These are phyloP conservation scores for Sinopyrophorus schimmeli DNA, from an alignment of 2,888 invertebrate genomes.

Conservation along the genomic window DNA sequence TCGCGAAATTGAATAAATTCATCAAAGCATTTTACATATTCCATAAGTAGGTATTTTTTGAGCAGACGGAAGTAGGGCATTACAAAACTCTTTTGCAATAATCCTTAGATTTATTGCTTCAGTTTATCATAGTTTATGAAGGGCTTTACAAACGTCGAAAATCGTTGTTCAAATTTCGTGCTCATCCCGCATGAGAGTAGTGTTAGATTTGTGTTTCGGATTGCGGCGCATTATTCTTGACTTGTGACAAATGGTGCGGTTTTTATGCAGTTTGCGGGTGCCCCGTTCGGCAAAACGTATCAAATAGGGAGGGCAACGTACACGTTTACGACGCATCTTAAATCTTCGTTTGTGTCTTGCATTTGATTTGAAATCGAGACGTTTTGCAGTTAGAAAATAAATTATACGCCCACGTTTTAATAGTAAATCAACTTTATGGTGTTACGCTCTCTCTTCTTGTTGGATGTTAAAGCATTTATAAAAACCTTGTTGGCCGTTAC, in stretches of 20 bases:
- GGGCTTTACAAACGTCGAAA: slow-evolving; percentile 12
- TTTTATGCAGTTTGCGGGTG: slow-evolving; percentile 2
- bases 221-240: slow-evolving; percentile 3
- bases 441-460: neutral
- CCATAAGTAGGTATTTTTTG: slow-evolving; percentile 8
- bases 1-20: too few relatives aligned
- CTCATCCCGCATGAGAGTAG: slow-evolving; percentile 9
- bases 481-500: neutral
- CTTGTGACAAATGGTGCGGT: neutral
- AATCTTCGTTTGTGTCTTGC: neutral
- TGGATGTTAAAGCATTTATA: slow-evolving; percentile 4
- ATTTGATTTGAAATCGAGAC: neutral
- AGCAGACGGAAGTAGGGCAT: slow-evolving; percentile 9
- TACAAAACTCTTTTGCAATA: slow-evolving; percentile 11
- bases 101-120: slow-evolving; percentile 13
- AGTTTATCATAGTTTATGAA: slow-evolving; percentile 18
- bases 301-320: too few relatives aligned
- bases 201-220: slow-evolving; percentile 9
- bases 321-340: too few relatives aligned
- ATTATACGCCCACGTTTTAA: neutral
- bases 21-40: too few relatives aligned
- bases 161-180: slow-evolving; percentile 12
- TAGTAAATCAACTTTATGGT: neutral
- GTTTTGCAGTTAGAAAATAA: too few relatives aligned
- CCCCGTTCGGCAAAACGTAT: too few relatives aligned